A percentile compares a stretch with the other conserved stretches of the same genome.
Evolutionary conservation across 2,113 vertebrate genomes (phyloP).

Genomic region (Periophthalmus modestus): DNA sequence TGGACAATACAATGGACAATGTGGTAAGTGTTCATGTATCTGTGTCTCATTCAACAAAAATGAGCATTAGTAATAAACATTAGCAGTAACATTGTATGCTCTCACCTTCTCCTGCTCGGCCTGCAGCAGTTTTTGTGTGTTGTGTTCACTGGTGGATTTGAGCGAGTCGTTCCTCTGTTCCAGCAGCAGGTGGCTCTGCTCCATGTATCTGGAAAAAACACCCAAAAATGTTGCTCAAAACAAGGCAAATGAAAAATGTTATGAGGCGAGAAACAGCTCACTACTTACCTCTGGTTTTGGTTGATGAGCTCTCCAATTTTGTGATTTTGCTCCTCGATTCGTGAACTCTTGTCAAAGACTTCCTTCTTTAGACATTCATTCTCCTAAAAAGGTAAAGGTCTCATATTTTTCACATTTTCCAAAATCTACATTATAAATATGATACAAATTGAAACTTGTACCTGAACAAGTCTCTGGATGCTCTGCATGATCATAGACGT

Average conservation of each 20-base stretch:
- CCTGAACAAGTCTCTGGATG: constrained; percentile 95
- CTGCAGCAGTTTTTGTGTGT: constrained; percentile 88
- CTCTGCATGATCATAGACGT: constrained; percentile 93
- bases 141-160: constrained; percentile 86
- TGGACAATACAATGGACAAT: too few relatives aligned
- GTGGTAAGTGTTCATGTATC: too few relatives aligned
- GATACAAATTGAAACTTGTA: constrained; percentile 40
- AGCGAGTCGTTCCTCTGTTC: constrained; percentile 92
- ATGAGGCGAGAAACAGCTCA: not conserved
- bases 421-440: not conserved
- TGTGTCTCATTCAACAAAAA: too few relatives aligned
- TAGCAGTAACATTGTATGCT: not conserved
- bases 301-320: constrained; percentile 94
- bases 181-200: constrained; percentile 91
- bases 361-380: constrained; percentile 97
- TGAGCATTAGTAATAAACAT: not conserved
- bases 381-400: constrained; percentile 79
- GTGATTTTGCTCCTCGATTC: constrained; percentile 93
- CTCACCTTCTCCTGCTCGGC: constrained; percentile 96
- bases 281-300: constrained; percentile 91
- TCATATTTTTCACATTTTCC: not conserved
- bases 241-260: too few relatives aligned
- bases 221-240: not conserved
- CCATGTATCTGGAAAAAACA: constrained; percentile 81
- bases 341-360: constrained; percentile 91